A percentile compares a stretch with the other conserved stretches of the same genome.
phyloP scores from a whole-genome alignment of 2,797 vertebrate genomes.

The Tragelaphus eurycerus region DNA sequence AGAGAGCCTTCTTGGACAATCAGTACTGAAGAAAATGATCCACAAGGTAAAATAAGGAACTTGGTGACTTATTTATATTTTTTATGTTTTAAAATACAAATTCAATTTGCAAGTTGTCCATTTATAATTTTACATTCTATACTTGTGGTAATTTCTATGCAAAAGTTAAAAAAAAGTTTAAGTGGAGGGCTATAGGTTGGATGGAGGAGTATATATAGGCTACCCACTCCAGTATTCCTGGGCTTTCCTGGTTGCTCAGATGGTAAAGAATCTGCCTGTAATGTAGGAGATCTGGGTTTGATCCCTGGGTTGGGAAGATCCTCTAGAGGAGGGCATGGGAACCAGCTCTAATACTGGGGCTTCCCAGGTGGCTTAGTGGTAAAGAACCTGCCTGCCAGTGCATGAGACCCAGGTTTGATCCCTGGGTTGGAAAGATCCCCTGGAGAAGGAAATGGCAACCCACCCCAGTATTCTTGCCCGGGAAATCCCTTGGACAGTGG shows the following conservation, averaged over 20 bases:
- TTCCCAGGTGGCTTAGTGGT: background rate
- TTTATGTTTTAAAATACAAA: background rate
- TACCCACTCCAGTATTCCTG: background rate
- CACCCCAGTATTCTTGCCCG: background rate
- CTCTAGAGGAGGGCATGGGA: background rate
- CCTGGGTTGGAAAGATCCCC: background rate
- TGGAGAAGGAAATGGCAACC: background rate
- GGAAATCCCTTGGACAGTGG: background rate
- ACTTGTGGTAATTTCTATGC: background rate
- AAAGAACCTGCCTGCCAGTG: background rate
- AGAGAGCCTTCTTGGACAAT: background rate
- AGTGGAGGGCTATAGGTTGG: background rate
- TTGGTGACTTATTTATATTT: background rate
- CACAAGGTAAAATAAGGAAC: background rate
- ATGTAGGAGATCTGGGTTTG: background rate
- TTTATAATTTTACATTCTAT: background rate
- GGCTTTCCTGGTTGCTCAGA: background rate
- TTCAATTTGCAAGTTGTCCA: background rate
- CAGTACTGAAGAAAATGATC: background rate
- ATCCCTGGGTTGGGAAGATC: background rate
- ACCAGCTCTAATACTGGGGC: background rate
- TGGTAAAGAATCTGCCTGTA: background rate
- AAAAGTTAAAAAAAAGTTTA: background rate
- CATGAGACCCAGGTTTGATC: background rate
- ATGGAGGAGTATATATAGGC: background rate